Evolutionary conservation across 2,113 vertebrate species (phyloP).

Genomic region (Cepphus grylle): DNA sequence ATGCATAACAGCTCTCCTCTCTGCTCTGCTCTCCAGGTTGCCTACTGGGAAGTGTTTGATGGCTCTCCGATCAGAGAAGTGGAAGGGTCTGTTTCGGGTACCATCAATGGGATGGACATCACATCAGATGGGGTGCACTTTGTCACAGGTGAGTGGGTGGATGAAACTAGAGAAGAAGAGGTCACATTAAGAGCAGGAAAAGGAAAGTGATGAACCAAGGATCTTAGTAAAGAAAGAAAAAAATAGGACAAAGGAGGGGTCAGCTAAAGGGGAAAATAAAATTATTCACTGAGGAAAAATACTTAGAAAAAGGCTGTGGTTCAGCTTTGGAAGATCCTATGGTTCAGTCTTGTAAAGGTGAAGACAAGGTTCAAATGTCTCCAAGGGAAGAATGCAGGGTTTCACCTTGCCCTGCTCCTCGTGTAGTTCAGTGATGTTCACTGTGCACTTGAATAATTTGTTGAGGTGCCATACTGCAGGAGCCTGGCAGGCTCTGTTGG

Average conservation of each 20-base stretch:
- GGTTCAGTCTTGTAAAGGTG: background rate
- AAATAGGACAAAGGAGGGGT: background rate
- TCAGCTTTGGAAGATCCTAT: background rate
- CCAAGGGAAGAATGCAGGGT: background rate
- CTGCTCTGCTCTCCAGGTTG: conserved; percentile 72
- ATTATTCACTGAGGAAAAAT: background rate
- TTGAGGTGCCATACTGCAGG: background rate
- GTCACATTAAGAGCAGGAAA: background rate
- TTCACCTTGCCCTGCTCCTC: background rate
- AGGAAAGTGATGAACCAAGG: background rate
- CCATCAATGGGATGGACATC: conserved; percentile 86
- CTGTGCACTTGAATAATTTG: background rate
- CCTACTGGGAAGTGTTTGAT: conserved; percentile 88
- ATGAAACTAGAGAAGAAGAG: background rate
- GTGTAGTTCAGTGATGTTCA: background rate
- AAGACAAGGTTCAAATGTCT: background rate
- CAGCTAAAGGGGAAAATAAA: background rate
- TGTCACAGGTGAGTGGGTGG: conserved; percentile 78
- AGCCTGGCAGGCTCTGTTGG: background rate
- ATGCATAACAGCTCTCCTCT: background rate
- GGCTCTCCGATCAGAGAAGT: conserved; percentile 81
- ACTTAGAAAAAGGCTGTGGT: background rate
- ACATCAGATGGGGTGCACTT: conserved; percentile 77
- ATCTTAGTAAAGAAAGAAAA: background rate
- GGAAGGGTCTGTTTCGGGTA: conserved; percentile 80